Evolutionary conservation across 2,113 vertebrate genomes (phyloP).

Genomic region (Vulpes ferrilata): DNA sequence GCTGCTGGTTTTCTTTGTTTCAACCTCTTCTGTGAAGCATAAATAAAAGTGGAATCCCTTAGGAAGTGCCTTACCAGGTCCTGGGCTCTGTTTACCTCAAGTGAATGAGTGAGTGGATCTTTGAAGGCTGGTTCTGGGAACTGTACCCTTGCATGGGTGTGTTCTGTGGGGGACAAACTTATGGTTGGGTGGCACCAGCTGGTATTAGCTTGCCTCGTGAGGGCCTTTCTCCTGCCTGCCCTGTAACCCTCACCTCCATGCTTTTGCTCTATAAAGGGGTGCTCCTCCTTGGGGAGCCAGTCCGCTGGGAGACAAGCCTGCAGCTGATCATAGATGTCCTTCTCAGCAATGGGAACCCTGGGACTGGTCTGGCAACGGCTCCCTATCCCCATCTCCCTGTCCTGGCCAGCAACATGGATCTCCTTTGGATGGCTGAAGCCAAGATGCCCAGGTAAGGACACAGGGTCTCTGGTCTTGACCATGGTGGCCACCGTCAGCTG

Average conservation of each 20-base stretch:
- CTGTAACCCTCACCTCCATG: background rate
- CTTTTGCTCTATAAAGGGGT: conserved; percentile 89
- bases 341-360: conserved; percentile 92
- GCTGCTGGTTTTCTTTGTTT: background rate
- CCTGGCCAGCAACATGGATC: conserved; percentile 98
- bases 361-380: conserved; percentile 78
- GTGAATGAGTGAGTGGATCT: background rate
- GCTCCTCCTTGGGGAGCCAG: conserved; percentile 96
- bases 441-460: conserved; percentile 94
- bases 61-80: background rate
- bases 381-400: conserved; percentile 96
- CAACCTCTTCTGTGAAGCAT: background rate
- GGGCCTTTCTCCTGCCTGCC: background rate
- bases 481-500: background rate
- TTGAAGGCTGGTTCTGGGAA: background rate
- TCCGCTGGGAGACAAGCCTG: conserved; percentile 98
- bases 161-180: background rate
- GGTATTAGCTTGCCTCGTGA: background rate
- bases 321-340: conserved; percentile 96
- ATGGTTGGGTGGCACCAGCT: background rate
- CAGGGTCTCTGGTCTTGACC: accelerated
- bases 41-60: too few relatives aligned
- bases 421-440: conserved; percentile 99
- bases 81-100: background rate
- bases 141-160: background rate